Evolutionary conservation across 1,140 invertebrate species (phyloP).

Genomic region (Centruroides vittatus): DNA sequence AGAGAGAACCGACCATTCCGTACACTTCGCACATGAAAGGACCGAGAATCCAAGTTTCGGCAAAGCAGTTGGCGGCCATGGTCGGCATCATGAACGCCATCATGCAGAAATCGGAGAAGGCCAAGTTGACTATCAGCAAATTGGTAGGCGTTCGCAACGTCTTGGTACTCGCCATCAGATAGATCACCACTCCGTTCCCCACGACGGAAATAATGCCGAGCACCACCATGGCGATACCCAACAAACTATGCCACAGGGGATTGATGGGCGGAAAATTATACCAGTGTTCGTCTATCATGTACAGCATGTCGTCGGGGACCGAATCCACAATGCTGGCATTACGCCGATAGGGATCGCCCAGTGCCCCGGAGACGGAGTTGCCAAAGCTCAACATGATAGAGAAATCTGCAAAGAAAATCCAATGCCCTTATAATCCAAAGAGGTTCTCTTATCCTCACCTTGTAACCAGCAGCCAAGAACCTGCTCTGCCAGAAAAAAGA

Average conservation of each 20-base stretch:
- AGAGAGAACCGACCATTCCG: slow-evolving; percentile 58
- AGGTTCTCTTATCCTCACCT: too few species aligned
- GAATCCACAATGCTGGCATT: slow-evolving; percentile 58
- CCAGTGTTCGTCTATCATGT: slow-evolving; percentile 54
- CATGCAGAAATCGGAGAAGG: slow-evolving; percentile 75
- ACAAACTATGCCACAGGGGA: slow-evolving; percentile 57
- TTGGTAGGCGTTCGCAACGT: slow-evolving; percentile 65
- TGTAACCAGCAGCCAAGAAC: too few species aligned
- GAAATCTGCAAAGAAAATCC: background rate
- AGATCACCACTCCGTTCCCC: slow-evolving; percentile 73
- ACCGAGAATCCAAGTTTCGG: slow-evolving; percentile 71
- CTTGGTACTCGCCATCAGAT: slow-evolving; percentile 63
- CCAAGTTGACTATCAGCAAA: slow-evolving; percentile 65
- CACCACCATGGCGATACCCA: slow-evolving; percentile 54
- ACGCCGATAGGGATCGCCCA: slow-evolving; percentile 1
- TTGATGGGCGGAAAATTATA: slow-evolving; percentile 60
- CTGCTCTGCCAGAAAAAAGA: too few species aligned
- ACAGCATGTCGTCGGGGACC: slow-evolving; percentile 52
- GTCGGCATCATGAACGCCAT: slow-evolving; percentile 61
- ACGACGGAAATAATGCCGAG: slow-evolving; percentile 49
- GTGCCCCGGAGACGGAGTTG: background rate
- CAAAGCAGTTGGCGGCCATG: slow-evolving; percentile 64
- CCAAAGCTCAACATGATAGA: background rate
- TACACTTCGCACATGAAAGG: slow-evolving; percentile 67
- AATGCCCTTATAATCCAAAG: background rate